Evolutionary conservation across 2,113 vertebrate genomes (phyloP), one percentile per base, ranked within the genome.

Genomic region (Percina caprodes): DNA sequence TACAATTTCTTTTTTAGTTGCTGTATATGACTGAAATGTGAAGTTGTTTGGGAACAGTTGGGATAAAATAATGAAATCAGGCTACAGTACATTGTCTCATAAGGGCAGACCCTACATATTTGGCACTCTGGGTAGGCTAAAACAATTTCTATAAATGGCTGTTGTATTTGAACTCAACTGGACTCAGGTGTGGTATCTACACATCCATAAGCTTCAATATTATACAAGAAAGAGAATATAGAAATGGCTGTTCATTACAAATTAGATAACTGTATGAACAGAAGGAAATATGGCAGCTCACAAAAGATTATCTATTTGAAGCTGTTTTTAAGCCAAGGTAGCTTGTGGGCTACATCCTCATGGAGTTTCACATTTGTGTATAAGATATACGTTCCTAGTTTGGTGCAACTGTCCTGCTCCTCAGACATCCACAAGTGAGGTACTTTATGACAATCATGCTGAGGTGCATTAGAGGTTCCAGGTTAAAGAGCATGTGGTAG

Each of bases 401-500:
- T 45, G 93, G 93, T 55, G 92, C 82, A 24, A 94, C 48, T 0
- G 93, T 89, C 26, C 88, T 79, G 74, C 83, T 93, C 86, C 88
- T 91, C 83, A 94, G 91, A 80, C 96, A 97, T 68, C 96, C 95
- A 89, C 96, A 97, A 72, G 95, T 94, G 65, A 97, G 89, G 77
- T 94, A 94, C 90, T 96, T 96, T 89, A 97, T 94, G 59, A 92
- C 91, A 3, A 92, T 95, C 85, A 96, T 86, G 86, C 93, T 90
- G 74, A 96, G 60, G 56, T 94, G 95, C 95, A 97, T 96, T 54
- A 97, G 71, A 68, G 95, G 91, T 59, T 96, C 95, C 71, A 97
- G 85, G 86, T 95, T 96, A 79, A 96, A 97, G 74, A 97, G 94
- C 96, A 97, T 96, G 92, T 97, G 96, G 90, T 97, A 96, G 92